Evolutionary conservation across 2,888 invertebrate genomes (phyloP).

Genomic region (Syrista parreyssii): DNA sequence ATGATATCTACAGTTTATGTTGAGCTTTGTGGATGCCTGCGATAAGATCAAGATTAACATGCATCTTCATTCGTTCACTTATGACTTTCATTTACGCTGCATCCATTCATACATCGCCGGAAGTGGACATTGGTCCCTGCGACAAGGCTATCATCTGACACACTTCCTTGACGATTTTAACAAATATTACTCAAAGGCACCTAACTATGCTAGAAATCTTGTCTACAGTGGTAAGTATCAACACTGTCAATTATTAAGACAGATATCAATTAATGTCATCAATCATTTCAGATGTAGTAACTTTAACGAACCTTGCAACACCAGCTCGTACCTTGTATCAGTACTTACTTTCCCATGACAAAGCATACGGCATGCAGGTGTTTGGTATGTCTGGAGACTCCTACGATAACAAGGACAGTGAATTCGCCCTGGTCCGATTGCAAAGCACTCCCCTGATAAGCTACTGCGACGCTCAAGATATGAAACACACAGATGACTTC

Average conservation of each 20-base stretch:
- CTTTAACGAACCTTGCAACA: conserved; percentile 72
- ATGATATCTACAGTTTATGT: conserved; percentile 64
- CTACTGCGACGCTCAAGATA: conserved; percentile 72
- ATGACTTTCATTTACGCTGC: conserved; percentile 79
- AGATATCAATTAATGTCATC: background rate
- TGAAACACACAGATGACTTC: conserved; percentile 74
- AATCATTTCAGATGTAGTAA: conserved; percentile 68
- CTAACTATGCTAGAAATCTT: conserved; percentile 80
- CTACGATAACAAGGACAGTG: conserved; percentile 65
- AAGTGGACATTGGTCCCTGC: conserved; percentile 67
- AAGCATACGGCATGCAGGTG: conserved; percentile 75
- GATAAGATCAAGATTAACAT: conserved; percentile 78
- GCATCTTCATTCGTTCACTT: conserved; percentile 82
- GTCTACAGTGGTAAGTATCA: conserved; percentile 72
- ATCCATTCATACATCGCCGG: conserved; percentile 75
- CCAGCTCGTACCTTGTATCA: conserved; percentile 76
- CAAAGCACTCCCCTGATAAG: conserved; percentile 70
- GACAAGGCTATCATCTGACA: conserved; percentile 77
- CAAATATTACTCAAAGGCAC: conserved; percentile 81
- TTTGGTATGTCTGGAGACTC: conserved; percentile 71
- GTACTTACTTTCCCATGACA: conserved; percentile 76
- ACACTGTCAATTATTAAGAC: background rate
- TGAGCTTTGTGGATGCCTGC: conserved; percentile 75
- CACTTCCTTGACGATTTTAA: conserved; percentile 81
- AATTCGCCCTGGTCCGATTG: conserved; percentile 75